A percentile compares a stretch with the other conserved stretches of the same genome.
phyloP scores from a whole-genome alignment of 2,113 vertebrate genomes.

The Alethe castanea region DNA sequence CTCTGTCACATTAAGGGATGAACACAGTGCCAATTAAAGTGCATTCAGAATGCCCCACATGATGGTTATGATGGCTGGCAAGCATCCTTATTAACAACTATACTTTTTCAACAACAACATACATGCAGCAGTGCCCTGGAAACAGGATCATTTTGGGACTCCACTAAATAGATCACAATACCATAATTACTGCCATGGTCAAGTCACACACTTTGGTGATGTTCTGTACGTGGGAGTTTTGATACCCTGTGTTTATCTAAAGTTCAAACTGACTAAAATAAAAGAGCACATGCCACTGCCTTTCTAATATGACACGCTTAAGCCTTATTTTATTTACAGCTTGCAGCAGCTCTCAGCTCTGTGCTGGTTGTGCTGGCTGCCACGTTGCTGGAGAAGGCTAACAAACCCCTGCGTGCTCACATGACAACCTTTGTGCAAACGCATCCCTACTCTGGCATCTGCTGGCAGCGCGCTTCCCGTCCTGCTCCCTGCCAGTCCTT shows the following conservation, averaged over 20 bases:
- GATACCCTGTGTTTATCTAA: neutral
- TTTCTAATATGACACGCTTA: neutral
- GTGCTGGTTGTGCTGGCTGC: neutral
- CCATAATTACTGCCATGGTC: neutral
- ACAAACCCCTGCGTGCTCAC: slow-evolving; percentile 71
- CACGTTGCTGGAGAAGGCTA: slow-evolving; percentile 56
- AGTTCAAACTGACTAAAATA: neutral
- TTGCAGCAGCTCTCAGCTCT: slow-evolving; percentile 36
- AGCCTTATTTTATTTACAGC: slow-evolving; percentile 12
- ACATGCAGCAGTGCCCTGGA: neutral
- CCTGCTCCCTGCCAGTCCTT: slow-evolving; percentile 82
- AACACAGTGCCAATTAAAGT: neutral
- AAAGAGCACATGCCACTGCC: neutral
- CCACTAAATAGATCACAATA: neutral
- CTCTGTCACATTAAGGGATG: neutral
- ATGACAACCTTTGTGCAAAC: slow-evolving; percentile 76
- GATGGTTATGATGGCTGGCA: neutral
- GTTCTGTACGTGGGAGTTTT: neutral
- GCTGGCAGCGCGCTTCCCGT: slow-evolving; percentile 72
- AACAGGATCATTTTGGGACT: neutral
- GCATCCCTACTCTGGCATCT: slow-evolving; percentile 77
- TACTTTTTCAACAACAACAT: neutral
- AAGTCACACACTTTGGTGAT: neutral
- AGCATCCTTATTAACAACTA: neutral
- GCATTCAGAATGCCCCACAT: neutral